Evolutionary conservation across 1,140 invertebrate genomes (phyloP).

Genomic region (Anthonomus grandis): DNA sequence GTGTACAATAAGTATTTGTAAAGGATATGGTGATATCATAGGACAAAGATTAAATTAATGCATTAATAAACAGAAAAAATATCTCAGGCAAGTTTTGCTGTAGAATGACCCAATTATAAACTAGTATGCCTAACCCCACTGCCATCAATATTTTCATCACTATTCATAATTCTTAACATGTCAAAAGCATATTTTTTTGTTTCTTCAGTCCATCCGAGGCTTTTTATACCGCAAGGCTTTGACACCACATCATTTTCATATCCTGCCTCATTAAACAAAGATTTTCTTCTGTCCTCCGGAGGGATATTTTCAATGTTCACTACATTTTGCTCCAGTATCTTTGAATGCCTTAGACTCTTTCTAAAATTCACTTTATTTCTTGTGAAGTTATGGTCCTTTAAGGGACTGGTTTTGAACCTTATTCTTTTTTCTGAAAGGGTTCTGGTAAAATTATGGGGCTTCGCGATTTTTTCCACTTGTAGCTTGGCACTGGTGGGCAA

Average conservation of each 20-base stretch:
- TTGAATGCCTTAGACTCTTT: conserved; percentile 20
- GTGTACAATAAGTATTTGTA: too few relatives aligned
- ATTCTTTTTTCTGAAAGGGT: conserved; percentile 39
- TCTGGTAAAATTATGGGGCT: conserved; percentile 32
- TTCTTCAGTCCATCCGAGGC: conserved; percentile 49
- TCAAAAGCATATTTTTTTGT: conserved; percentile 52
- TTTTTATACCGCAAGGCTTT: not conserved
- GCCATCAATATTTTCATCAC: conserved; percentile 34
- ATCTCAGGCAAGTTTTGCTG: not conserved
- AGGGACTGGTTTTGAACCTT: conserved; percentile 43
- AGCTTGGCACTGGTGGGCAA: conserved; percentile 55
- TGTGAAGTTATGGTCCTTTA: conserved; percentile 39
- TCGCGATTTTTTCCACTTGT: conserved; percentile 32
- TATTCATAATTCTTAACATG: conserved; percentile 51
- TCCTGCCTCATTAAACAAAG: not conserved
- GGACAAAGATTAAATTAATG: too few relatives aligned
- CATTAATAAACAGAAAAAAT: too few relatives aligned
- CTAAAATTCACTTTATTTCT: conserved; percentile 5
- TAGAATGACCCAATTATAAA: not conserved
- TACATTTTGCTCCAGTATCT: conserved; percentile 13
- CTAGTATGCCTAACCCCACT: conserved; percentile 40
- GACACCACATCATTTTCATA: conserved; percentile 17
- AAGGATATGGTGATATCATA: too few relatives aligned
- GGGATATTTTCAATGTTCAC: not conserved
- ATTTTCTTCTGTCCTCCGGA: not conserved